A percentile compares a stretch with the other conserved stretches of the same genome.
Evolutionary conservation across 2,888 invertebrate species (phyloP).

Genomic region (Syrphus vitripennis): DNA sequence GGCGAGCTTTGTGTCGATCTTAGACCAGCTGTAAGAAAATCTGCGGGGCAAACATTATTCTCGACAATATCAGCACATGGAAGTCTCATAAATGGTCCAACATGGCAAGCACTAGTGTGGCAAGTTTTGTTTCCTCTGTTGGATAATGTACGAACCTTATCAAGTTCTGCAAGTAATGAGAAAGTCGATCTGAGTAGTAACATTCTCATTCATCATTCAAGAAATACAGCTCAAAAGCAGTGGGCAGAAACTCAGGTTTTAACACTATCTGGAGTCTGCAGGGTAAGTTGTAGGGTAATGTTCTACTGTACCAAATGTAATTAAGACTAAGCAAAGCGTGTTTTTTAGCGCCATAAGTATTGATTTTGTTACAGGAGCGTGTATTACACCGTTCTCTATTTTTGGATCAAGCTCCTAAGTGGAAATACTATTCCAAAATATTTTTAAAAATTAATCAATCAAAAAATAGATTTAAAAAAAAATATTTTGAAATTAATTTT

Average conservation of each 20-base stretch:
- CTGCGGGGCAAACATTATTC: constrained; percentile 98
- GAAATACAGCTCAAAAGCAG: constrained; percentile 99
- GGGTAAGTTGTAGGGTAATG: constrained; percentile 82
- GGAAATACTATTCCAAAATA: no score
- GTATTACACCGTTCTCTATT: no score
- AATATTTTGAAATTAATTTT: no score
- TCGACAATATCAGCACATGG: constrained; percentile 99
- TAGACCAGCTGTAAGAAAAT: constrained; percentile 97
- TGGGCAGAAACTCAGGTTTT: constrained; percentile 99
- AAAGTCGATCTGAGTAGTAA: constrained; percentile 94
- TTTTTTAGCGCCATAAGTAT: neutral
- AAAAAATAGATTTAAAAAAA: no score
- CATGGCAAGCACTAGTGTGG: constrained; percentile 97
- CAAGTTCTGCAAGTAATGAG: constrained; percentile 86
- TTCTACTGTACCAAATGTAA: no score
- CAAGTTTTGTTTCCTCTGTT: constrained; percentile 97
- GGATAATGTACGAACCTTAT: constrained; percentile 91
- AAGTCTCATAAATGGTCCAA: constrained; percentile 90
- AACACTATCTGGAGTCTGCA: constrained; percentile 94
- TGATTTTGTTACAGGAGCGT: neutral
- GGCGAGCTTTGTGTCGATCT: constrained; percentile 96
- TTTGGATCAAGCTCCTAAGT: no score
- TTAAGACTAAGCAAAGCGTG: neutral
- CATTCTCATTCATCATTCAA: constrained; percentile 97
- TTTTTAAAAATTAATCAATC: no score